Base-by-base conservation (phyloP, 2,888 invertebrate species). In the Lycaena phlaeas region DNA sequence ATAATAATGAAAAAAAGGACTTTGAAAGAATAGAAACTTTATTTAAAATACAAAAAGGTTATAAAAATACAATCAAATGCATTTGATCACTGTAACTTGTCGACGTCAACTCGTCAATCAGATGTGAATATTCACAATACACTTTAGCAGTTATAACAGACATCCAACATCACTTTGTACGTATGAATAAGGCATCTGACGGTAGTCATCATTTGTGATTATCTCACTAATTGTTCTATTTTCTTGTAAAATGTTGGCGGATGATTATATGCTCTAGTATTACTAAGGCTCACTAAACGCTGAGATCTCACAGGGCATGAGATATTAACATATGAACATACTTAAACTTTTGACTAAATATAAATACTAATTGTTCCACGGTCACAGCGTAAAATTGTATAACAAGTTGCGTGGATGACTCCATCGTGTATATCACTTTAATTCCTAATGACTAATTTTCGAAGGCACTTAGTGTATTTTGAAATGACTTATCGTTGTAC, bases 11-110 rank as follows among this genome's bases (percentile, higher is more conserved):
- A 76, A 79, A n/a, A 78, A 74, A 69, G 46, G 55, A 52, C 46
- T 49, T 61, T 71, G 73, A 67, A 76, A 78, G 79, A 79, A 82
- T 84, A 82, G 81, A 75, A 84, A 82, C 79, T 84, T 84, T 84
- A 84, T 84, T 81, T 51, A 79, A 81, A 81, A 78, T 78, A 81
- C 77, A 82, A 82, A 78, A 81, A 78, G 70, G 72, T 73, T 82
- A 77, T 78, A 81, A 81, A 78, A 84, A 82, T 84, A 82, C 82
- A 82, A 82, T 84, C 75, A 82, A 82, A 82, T 84, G 82, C 79
- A 70, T 71, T 68, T 63, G 68, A 78, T 79, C 81, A 81, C 81
- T 79, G 79, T 70, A 74, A 73, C 69, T 69, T 68, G 59, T 64
- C 70, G 68, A 59, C 60, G 68, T 68, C 64, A 67, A 61, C 65